phyloP scores from a whole-genome alignment of 2,888 invertebrate genomes.

The Diplolepis rosae region DNA sequence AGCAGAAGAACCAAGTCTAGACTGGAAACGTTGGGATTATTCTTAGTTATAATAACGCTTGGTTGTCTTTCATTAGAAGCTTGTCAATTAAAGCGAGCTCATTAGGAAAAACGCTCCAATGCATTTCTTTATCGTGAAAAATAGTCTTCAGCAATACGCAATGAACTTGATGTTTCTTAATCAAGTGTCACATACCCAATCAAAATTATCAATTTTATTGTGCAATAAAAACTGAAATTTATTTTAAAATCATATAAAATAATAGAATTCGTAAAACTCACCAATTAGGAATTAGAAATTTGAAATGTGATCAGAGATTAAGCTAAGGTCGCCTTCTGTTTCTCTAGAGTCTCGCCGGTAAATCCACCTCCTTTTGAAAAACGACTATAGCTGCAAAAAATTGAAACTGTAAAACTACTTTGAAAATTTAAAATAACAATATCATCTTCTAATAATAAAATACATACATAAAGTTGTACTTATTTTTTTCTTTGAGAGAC shows the following conservation, averaged over 20 bases:
- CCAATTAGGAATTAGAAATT: neutral
- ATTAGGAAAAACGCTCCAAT: constrained; percentile 16
- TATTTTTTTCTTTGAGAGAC: constrained; percentile 79
- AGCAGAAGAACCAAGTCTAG: constrained; percentile 40
- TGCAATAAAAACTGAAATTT: neutral
- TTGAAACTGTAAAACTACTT: neutral
- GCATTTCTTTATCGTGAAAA: neutral
- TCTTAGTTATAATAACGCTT: constrained; percentile 46
- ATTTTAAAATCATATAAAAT: neutral
- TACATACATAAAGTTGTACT: constrained; percentile 86
- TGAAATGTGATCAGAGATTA: neutral
- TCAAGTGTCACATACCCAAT: neutral
- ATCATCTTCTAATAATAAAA: neutral
- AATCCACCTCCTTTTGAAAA: constrained; percentile 77
- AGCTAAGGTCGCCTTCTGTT: constrained; percentile 78
- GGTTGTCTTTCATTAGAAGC: constrained; percentile 40
- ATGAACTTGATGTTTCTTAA: neutral
- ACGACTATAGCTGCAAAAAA: constrained; percentile 75
- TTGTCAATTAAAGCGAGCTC: constrained; percentile 38
- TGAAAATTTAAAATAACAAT: neutral
- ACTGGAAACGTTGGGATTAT: constrained; percentile 43
- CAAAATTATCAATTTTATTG: neutral
- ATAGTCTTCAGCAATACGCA: neutral
- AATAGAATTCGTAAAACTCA: neutral
- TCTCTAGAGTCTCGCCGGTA: constrained; percentile 74